These are phyloP conservation scores for Sebastes cheni DNA, from an alignment of 2,797 vertebrate species.

Conservation along the genomic window DNA sequence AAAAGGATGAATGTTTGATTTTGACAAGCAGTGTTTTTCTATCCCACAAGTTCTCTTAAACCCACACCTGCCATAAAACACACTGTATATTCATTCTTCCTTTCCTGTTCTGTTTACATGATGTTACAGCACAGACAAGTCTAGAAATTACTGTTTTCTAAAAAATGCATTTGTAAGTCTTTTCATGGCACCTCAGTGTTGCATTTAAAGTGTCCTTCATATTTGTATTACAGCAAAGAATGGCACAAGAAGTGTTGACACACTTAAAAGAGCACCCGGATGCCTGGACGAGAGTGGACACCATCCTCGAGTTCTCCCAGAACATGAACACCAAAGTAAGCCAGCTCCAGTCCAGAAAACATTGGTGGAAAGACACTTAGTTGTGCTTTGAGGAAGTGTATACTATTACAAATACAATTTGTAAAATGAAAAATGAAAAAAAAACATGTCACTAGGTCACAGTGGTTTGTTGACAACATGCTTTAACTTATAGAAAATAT, in stretches of 20 bases:
- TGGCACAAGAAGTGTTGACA: slow-evolving; percentile 99
- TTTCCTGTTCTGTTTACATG: background rate
- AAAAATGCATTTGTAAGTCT: background rate
- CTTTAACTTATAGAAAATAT: background rate
- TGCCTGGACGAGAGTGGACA: slow-evolving; percentile 99
- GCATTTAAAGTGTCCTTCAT: slow-evolving; percentile 6
- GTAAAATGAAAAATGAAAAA: background rate
- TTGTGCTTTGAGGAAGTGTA: slow-evolving; percentile 90
- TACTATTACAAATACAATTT: background rate
- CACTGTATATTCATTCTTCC: background rate
- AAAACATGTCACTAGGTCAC: background rate
- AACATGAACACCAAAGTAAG: slow-evolving; percentile 99
- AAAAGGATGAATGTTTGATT: background rate
- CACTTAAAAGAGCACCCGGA: slow-evolving; percentile 99
- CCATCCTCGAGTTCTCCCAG: slow-evolving; percentile 99
- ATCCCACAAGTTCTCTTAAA: background rate
- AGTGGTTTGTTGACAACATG: slow-evolving; percentile 21
- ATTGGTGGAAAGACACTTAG: slow-evolving; percentile 76
- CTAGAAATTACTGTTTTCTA: background rate
- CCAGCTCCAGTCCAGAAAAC: slow-evolving; percentile 37
- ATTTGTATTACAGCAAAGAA: slow-evolving; percentile 90
- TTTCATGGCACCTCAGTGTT: background rate
- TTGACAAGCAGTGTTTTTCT: background rate
- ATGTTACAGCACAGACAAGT: background rate
- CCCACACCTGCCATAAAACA: background rate